Base-by-base conservation (phyloP, 2,797 vertebrate species). In the Orientallactaga sibirica region DNA sequence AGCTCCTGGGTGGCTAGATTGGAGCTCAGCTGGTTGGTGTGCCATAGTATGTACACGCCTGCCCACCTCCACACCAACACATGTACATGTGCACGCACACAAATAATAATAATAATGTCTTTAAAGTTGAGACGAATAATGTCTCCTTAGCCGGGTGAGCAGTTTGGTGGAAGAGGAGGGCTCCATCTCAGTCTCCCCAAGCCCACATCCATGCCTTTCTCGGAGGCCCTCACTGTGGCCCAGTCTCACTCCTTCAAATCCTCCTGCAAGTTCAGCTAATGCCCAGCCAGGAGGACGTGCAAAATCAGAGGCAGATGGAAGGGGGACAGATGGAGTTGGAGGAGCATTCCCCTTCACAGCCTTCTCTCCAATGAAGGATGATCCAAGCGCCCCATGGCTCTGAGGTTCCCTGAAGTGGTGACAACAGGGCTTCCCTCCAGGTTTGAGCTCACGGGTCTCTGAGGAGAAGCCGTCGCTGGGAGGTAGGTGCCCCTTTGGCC, bases 351-450 rank as follows among this genome's bases (percentile, higher is more conserved):
- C 6, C 67, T 62, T 85, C 22, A 43, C 37, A 3, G 24, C 58
- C 71, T 67, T 33, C 67, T 80, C 41, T 52, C 58, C 14, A 8
- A 0, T 80, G 96, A 97, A 76, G 95, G 94, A 8, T 93, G 96
- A 5, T 95, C 91, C 75, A 91, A 77, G 64, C 95, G 27, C 94
- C 95, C 96, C 33, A 2, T 19, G 7, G 66, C 90, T 48, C 84
- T 92, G 24, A 87, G 76, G n/a, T 27, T 92, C 62, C 89, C 37
- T 88, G 81, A 33, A 55, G 2, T 0, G 1, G 24, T 86, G 70
- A 55, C 48, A 1, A 1, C 0, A 0, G 11, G 43, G 7, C 22
- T 81, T 55, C 89, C 62, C 66, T 58, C 75, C 64, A 27, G 14
- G 3, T 79, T 76, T 27, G 81, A 84, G 52, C 43, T 18, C 24